phyloP scores from a whole-genome alignment of 2,113 vertebrate genomes.

The Nipponia nippon region DNA sequence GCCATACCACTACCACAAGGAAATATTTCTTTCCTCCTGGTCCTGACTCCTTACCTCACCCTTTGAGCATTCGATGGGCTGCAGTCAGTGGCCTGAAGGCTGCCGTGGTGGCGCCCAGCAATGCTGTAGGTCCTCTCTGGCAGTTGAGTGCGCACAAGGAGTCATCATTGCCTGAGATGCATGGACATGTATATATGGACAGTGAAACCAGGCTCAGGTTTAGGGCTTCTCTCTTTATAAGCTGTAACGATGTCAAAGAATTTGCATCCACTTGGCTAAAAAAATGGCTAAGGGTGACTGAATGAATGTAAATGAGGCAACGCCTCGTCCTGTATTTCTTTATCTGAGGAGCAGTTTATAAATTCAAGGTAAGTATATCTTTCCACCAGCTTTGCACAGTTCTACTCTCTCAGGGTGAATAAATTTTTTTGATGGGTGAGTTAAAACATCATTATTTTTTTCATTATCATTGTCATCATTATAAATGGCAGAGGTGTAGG shows the following conservation, averaged over 20 bases:
- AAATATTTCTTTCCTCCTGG: background rate
- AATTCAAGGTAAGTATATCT: constrained; percentile 60
- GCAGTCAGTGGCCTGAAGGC: background rate
- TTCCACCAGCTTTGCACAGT: constrained; percentile 38
- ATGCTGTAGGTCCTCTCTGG: background rate
- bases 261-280: constrained; percentile 20
- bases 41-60: background rate
- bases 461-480: constrained; percentile 66
- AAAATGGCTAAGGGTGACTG: background rate
- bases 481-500: constrained; percentile 59
- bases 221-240: background rate
- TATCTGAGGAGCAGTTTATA: constrained; percentile 55
- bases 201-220: background rate
- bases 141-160: background rate
- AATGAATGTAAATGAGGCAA: constrained; percentile 30
- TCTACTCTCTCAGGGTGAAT: constrained; percentile 55
- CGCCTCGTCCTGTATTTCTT: constrained; percentile 25
- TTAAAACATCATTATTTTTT: constrained; percentile 68
- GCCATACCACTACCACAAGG: background rate
- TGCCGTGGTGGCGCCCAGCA: background rate
- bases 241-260: background rate
- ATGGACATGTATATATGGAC: background rate
- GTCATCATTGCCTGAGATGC: accelerated
- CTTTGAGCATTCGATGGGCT: accelerated
- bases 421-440: constrained; percentile 64